Evolutionary conservation across 2,113 vertebrate species (phyloP), one percentile per base, ranked within the genome.

Genomic region (Beaufortia kweichowensis): DNA sequence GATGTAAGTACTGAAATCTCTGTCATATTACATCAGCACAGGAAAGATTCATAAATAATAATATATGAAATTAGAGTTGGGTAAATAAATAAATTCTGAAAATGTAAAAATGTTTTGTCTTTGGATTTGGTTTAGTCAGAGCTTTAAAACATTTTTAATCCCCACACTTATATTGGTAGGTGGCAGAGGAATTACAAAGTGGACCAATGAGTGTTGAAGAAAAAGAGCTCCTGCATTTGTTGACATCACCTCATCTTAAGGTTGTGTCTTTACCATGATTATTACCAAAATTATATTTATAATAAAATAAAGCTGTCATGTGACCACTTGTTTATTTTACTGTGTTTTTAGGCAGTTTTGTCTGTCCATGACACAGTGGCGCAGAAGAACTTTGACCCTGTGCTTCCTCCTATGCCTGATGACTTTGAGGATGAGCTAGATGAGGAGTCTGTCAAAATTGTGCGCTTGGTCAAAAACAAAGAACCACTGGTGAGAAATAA

Each of bases 381-480:
- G 3, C 95, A 95, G 92, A 98, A 98, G 92, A 96, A 95, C 81
- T 98, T 98, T 65, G 96, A 97, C 84, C 97, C 97, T 0, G 93
- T 96, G 72, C 91, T 98, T 57, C 97, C 96, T 9, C 97, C 97
- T 55, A 90, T 98, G 1, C 96, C 96, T 0, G 94, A 96, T 12
- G 94, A 96, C 84, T 89, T 95, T 0, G 95, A 95, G 0, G 95
- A 97, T 3, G 95, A 98, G 82, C 92, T 98, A 83, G 95, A 98
- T 39, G 97, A 98, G 81, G 97, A 98, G 83, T 98, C 97, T 0
- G 95, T 98, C 88, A 98, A 98, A 92, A 98, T 98, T 1, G 95
- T 98, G 64, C 92, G 95, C 0, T 90, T 98, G 78, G 97, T 98
- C 83, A 98, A 98, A 88, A 98, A 97, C 87, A 98, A 96, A 86